Conservation (phyloP, 2,113 vertebrate species). For the Lasiurus borealis region DNA sequence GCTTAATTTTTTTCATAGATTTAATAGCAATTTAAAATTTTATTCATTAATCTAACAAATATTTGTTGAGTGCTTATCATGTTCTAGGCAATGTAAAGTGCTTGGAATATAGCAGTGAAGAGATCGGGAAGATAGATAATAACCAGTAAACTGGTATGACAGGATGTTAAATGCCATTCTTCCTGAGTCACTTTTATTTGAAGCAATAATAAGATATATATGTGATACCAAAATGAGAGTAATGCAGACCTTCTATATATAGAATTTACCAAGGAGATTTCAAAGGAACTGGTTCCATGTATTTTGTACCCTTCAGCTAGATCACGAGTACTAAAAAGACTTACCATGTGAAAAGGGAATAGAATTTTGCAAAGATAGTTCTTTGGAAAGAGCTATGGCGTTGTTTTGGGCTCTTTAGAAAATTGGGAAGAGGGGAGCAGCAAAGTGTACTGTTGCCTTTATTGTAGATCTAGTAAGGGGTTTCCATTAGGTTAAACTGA, state of each 20-base stretch:
- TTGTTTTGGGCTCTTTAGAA: not conserved
- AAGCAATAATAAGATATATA: not conserved
- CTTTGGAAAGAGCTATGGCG: not conserved
- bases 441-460: not conserved
- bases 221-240: not conserved
- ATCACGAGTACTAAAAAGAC: not conserved
- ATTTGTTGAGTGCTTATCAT: not conserved
- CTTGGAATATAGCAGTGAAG: not conserved
- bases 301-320: not conserved
- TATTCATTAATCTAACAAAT: not conserved
- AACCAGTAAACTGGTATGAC: not conserved
- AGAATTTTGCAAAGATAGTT: not conserved
- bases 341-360: not conserved
- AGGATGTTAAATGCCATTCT: conserved; percentile 18
- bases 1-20: conserved; percentile 38
- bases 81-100: not conserved
- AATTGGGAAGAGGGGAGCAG: not conserved
- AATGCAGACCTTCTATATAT: not conserved
- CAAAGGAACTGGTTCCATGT: not conserved
- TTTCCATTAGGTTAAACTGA: not conserved
- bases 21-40: conserved; percentile 40
- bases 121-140: not conserved
- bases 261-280: conserved; percentile 27
- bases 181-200: conserved; percentile 23
- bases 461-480: not conserved